phyloP scores from a whole-genome alignment of 2,797 vertebrate species.

The Trachops cirrhosus region DNA sequence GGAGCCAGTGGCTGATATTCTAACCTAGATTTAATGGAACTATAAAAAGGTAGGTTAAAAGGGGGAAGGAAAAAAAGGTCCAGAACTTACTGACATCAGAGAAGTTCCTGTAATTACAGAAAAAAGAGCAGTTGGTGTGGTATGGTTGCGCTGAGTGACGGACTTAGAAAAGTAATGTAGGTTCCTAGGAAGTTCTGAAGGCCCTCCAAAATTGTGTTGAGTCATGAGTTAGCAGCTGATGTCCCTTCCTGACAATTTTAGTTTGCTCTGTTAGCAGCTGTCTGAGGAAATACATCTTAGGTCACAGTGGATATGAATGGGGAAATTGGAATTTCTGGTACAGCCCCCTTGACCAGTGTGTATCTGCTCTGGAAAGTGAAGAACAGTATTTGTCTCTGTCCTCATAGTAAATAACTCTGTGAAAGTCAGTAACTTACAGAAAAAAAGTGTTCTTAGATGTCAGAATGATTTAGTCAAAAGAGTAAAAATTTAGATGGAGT shows the following conservation, averaged over 20 bases:
- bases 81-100: not conserved
- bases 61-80: not conserved
- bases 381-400: not conserved
- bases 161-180: not conserved
- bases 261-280: not conserved
- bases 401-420: not conserved
- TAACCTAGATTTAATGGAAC: not conserved
- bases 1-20: not conserved
- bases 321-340: not conserved
- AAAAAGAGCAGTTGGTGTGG: not conserved
- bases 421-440: not conserved
- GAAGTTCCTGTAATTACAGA: not conserved
- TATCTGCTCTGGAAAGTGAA: not conserved
- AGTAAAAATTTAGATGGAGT: not conserved
- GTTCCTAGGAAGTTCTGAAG: not conserved
- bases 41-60: not conserved
- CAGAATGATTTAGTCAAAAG: conserved; percentile 20
- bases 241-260: conserved; percentile 24
- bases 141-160: not conserved
- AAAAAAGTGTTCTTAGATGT: conserved; percentile 24
- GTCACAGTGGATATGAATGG: not conserved
- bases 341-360: not conserved
- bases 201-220: not conserved
- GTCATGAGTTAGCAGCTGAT: not conserved
- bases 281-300: not conserved